Evolutionary conservation across 92 coral and sea anemone genomes (phyloP).

Genomic region (Meandrina meandrites): DNA sequence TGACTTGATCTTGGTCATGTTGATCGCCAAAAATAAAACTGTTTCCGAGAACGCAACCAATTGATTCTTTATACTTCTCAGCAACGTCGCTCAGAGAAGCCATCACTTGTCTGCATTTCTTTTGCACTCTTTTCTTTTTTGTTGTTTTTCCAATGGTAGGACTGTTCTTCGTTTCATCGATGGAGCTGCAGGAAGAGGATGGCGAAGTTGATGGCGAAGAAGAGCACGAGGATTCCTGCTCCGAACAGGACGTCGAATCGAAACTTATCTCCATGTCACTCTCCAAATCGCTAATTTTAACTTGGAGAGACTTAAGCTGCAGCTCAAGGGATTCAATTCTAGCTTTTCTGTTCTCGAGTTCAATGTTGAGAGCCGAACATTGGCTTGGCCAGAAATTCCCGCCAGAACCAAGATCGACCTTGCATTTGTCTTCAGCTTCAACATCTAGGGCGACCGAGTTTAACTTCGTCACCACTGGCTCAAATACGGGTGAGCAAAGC

Average conservation of each 20-base stretch:
- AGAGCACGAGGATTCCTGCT: background rate
- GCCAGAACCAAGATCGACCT: no score
- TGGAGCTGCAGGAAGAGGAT: background rate
- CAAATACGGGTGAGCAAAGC: background rate
- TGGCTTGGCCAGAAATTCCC: background rate
- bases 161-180: slow-evolving; percentile 25
- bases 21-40: no score
- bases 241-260: background rate
- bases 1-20: no score
- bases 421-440: no score
- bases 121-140: slow-evolving; percentile 21
- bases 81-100: slow-evolving; percentile 14
- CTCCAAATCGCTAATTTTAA: slow-evolving; percentile 5
- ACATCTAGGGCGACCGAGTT: background rate
- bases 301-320: slow-evolving; percentile 8
- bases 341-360: background rate
- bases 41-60: no score
- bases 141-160: slow-evolving; percentile 19
- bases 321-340: background rate
- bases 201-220: slow-evolving; percentile 1
- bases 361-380: background rate
- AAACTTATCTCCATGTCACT: background rate
- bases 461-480: background rate
- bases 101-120: slow-evolving; percentile 11
- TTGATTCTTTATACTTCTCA: background rate